Conservation (phyloP, 2,888 invertebrate species). For the Thera britannica region DNA sequence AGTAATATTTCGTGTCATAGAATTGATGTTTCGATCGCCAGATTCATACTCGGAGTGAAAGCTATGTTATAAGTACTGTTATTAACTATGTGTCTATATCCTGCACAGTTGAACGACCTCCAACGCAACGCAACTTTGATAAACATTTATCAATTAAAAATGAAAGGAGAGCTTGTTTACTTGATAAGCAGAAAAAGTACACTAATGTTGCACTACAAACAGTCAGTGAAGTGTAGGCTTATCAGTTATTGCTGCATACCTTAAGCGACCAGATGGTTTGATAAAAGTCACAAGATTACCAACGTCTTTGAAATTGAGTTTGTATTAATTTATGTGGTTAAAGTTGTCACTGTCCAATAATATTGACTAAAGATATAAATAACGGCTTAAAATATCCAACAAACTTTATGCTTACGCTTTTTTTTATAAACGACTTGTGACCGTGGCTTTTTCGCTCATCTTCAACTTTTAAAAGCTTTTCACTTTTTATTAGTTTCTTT, state of each 20-base stretch:
- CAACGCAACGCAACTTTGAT: slow-evolving; percentile 47
- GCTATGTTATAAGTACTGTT: slow-evolving; percentile 5
- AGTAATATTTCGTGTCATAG: background rate
- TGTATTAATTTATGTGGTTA: no score
- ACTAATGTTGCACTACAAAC: slow-evolving; percentile 17
- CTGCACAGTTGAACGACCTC: slow-evolving; percentile 65
- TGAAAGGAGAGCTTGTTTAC: slow-evolving; percentile 41
- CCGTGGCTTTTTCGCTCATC: no score
- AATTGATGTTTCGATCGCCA: background rate
- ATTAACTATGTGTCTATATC: slow-evolving; percentile 53
- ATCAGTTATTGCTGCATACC: slow-evolving; percentile 6
- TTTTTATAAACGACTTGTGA: no score
- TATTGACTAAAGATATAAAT: no score
- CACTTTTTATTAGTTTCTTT: no score
- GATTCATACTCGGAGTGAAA: slow-evolving; percentile 12
- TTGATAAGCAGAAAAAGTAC: slow-evolving; percentile 38
- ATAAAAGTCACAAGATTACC: background rate
- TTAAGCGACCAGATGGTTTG: background rate
- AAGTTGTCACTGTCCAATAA: no score
- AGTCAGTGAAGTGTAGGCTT: slow-evolving; percentile 8
- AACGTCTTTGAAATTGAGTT: no score
- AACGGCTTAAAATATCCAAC: no score
- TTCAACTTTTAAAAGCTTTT: no score
- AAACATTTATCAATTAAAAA: slow-evolving; percentile 58
- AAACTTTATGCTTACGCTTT: no score